These are phyloP conservation scores for Centropristis striata DNA, from an alignment of 2,113 vertebrate genomes.

Conservation along the genomic window DNA sequence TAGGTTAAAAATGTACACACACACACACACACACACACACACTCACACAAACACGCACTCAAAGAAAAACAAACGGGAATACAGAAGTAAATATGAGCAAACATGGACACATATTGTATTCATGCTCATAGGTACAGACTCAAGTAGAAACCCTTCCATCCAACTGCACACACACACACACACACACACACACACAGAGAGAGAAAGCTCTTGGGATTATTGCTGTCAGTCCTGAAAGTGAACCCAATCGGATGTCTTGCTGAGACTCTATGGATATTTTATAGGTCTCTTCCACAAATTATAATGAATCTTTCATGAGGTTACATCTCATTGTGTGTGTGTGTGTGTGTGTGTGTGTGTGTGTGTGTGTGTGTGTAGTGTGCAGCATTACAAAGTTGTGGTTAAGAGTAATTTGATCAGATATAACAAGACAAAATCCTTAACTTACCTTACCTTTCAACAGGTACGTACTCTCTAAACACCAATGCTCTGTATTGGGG, in stretches of 20 bases:
- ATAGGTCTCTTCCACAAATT: conserved; percentile 63
- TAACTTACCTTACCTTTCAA: not conserved
- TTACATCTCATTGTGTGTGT: conserved; percentile 54
- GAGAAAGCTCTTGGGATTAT: conserved; percentile 32
- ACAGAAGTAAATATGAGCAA: not conserved
- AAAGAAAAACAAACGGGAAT: not conserved
- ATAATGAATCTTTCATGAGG: conserved; percentile 68
- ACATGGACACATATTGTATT: not conserved
- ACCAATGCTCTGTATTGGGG: not conserved
- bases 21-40: not conserved
- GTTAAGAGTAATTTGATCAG: conserved; percentile 9
- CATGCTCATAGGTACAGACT: conserved; percentile 8
- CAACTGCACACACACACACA: conserved; percentile 1
- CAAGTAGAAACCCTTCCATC: not conserved
- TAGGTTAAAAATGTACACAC: not conserved
- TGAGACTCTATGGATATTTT: conserved; percentile 77
- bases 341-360: conserved; percentile 25
- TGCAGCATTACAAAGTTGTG: not conserved
- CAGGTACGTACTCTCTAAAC: not conserved
- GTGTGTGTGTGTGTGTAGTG: conserved; percentile 7
- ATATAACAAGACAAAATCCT: not conserved
- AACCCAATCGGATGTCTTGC: conserved; percentile 51
- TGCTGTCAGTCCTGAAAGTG: conserved; percentile 39
- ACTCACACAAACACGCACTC: not conserved
- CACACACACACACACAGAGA: conserved; percentile 7